Conservation (phyloP, 64 coral and sea anemone genomes). For the Dendrophyllia cribrosa region DNA sequence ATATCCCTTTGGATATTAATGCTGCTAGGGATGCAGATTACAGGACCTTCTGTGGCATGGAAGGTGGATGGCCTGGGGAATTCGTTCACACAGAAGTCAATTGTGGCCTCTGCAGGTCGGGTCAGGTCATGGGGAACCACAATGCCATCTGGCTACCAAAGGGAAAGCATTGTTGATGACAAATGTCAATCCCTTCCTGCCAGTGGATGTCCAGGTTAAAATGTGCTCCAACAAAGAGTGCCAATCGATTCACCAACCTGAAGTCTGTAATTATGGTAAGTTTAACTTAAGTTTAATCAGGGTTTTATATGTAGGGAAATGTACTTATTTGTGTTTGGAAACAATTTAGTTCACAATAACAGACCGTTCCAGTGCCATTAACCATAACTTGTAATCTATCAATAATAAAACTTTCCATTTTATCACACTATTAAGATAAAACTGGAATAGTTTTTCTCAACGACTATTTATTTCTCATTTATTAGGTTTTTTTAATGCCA, state of each 20-base stretch:
- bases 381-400: background rate
- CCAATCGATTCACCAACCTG: background rate
- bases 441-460: no score
- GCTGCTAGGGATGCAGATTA: background rate
- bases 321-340: background rate
- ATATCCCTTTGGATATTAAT: constrained; percentile 12
- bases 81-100: background rate
- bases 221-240: background rate
- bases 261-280: background rate
- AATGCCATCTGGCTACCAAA: background rate
- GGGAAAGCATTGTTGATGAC: background rate
- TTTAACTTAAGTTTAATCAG: background rate
- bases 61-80: background rate
- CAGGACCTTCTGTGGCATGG: background rate
- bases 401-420: background rate
- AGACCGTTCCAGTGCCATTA: background rate
- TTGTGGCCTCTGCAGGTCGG: background rate
- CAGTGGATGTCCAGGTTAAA: background rate
- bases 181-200: background rate
- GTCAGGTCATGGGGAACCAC: background rate
- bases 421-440: background rate
- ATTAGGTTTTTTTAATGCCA: background rate
- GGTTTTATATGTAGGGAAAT: no score
- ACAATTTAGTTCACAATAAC: background rate
- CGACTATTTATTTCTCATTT: background rate